Conservation (phyloP, 2,888 invertebrate species). For the Norana najaformis region DNA sequence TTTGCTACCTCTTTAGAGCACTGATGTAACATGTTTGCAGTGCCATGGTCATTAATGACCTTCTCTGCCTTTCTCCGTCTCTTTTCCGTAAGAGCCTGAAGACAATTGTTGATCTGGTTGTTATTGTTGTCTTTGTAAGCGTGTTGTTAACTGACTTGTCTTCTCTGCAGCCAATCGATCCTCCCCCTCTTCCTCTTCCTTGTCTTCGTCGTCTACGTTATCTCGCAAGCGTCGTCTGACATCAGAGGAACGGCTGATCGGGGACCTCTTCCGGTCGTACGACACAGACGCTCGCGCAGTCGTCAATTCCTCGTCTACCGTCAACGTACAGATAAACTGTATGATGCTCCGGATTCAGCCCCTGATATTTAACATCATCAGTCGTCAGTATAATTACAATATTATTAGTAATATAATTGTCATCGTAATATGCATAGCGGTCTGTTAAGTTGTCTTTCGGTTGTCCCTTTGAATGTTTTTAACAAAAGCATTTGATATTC, state of each 20-base stretch:
- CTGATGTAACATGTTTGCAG: too few relatives aligned
- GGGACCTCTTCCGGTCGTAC: conserved; percentile 41
- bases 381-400: neutral
- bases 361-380: conserved; percentile 33
- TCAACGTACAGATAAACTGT: conserved; percentile 42
- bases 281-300: conserved; percentile 44
- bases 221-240: conserved; percentile 35
- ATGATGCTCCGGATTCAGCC: conserved; percentile 42
- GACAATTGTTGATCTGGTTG: too few relatives aligned
- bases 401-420: neutral
- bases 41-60: too few relatives aligned
- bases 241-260: conserved; percentile 41
- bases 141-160: neutral
- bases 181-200: neutral
- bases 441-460: neutral
- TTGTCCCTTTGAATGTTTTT: too few relatives aligned
- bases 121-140: too few relatives aligned
- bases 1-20: too few relatives aligned
- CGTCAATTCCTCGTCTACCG: conserved; percentile 36
- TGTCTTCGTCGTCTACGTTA: neutral
- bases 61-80: too few relatives aligned
- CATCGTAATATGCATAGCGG: neutral
- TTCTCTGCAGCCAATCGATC: neutral
- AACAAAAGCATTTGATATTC: too few relatives aligned
- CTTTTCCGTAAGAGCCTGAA: too few relatives aligned